phyloP scores from a whole-genome alignment of 2,888 invertebrate species.

The Apomyelois bistriatella region DNA sequence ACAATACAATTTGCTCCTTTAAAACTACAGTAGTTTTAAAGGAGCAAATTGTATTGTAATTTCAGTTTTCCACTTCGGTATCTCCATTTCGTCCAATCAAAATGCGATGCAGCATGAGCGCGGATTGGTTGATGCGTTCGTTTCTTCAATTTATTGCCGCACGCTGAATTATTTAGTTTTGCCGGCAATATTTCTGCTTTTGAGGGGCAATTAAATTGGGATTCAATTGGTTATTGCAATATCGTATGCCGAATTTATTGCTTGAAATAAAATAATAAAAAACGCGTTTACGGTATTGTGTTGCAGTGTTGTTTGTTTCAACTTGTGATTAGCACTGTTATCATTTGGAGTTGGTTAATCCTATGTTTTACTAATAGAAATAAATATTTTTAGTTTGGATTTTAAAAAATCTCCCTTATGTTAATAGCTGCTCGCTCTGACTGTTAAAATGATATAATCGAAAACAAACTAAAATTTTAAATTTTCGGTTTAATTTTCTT shows the following conservation, averaged over 20 bases:
- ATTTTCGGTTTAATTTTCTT: too few relatives aligned
- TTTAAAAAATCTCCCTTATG: too few relatives aligned
- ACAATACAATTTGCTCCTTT: too few relatives aligned
- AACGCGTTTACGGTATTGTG: background rate
- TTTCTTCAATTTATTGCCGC: background rate
- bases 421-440: too few relatives aligned
- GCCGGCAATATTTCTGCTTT: conserved; percentile 10
- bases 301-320: background rate
- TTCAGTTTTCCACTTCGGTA: background rate
- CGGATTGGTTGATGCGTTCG: background rate
- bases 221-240: conserved; percentile 4
- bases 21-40: background rate
- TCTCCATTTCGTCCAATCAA: conserved; percentile 3
- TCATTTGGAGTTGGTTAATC: too few relatives aligned
- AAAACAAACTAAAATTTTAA: too few relatives aligned
- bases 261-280: background rate
- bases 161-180: conserved; percentile 7
- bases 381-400: too few relatives aligned
- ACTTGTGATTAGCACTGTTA: too few relatives aligned
- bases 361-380: too few relatives aligned
- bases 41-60: background rate
- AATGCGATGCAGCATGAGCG: conserved; percentile 1
- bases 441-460: too few relatives aligned
- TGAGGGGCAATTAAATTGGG: conserved; percentile 9
- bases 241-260: background rate